Percentiles rank a stretch among this genome's conserved stretches.
Conservation (phyloP, 2,113 vertebrate species). For the Heliornis fulica region DNA sequence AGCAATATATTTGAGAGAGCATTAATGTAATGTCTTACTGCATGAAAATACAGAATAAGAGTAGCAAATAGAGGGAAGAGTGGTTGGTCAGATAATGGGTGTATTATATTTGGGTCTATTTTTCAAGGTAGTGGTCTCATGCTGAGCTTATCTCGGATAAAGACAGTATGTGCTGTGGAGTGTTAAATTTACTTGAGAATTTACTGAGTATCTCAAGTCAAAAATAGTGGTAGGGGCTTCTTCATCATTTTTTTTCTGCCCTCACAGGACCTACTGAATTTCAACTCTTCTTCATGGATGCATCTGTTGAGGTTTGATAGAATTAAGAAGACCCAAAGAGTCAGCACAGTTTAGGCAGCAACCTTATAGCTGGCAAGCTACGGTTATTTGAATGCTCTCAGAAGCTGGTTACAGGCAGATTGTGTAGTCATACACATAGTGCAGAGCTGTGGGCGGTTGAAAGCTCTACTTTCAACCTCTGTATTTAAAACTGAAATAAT, state of each 20-base stretch:
- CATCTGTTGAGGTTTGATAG: not conserved
- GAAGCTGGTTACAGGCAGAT: not conserved
- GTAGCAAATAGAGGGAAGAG: not conserved
- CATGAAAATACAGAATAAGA: not conserved
- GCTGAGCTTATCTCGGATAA: not conserved
- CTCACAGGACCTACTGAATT: not conserved
- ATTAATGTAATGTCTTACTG: not conserved
- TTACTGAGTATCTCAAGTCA: not conserved
- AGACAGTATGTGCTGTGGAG: not conserved
- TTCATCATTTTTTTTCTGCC: not conserved
- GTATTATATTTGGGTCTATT: not conserved
- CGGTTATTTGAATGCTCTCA: not conserved
- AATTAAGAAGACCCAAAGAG: not conserved
- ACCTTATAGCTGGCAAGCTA: not conserved
- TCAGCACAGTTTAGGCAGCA: not conserved
- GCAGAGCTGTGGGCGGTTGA: not conserved
- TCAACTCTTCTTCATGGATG: not conserved
- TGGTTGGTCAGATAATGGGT: not conserved
- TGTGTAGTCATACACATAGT: not conserved
- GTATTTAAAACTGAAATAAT: not conserved
- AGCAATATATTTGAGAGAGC: not conserved
- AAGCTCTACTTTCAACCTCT: not conserved
- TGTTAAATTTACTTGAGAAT: not conserved
- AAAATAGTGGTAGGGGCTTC: not conserved
- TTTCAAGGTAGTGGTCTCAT: not conserved